Percentiles rank a stretch among this genome's conserved stretches.
Evolutionary conservation across 2,888 invertebrate genomes (phyloP).

Genomic region (Drosophila demipolita): DNA sequence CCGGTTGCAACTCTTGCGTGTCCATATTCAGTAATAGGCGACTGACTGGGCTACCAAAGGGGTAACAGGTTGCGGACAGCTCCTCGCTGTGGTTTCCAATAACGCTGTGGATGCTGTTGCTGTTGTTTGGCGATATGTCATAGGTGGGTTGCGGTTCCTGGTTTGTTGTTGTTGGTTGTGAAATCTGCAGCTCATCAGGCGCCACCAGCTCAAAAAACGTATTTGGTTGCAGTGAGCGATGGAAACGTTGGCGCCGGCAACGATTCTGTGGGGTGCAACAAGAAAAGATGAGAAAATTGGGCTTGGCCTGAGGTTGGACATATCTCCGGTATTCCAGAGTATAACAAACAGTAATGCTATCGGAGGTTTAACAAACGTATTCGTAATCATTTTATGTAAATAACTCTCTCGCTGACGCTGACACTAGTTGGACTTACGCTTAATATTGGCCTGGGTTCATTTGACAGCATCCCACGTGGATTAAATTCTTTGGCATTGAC

Average conservation of each 20-base stretch:
- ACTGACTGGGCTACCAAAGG: not conserved
- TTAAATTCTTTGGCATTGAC: conserved; percentile 39
- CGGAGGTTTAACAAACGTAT: too few species aligned
- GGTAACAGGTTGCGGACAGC: not conserved
- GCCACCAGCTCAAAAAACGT: conserved; percentile 38
- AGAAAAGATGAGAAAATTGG: not conserved
- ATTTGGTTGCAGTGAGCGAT: conserved; percentile 36
- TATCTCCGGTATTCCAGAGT: not conserved
- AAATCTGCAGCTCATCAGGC: not conserved
- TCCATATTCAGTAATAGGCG: conserved; percentile 43
- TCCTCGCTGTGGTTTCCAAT: conserved; percentile 38
- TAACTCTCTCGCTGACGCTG: too few species aligned
- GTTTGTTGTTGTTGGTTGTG: not conserved
- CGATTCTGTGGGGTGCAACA: conserved; percentile 26
- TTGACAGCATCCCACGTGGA: rapidly evolving
- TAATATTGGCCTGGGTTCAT: not conserved
- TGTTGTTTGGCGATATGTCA: not conserved
- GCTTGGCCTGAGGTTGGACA: too few species aligned
- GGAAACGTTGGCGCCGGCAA: conserved; percentile 46
- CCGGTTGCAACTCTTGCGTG: conserved; percentile 6
- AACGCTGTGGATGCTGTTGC: conserved; percentile 6
- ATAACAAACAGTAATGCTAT: not conserved
- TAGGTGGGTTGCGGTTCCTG: conserved; percentile 7
- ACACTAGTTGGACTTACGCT: conserved; percentile 41
- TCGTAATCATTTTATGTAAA: too few species aligned